Percentiles rank a stretch among this genome's conserved stretches.
Conservation (phyloP, 1,140 invertebrate genomes). For the Aphaenogaster floridana region DNA sequence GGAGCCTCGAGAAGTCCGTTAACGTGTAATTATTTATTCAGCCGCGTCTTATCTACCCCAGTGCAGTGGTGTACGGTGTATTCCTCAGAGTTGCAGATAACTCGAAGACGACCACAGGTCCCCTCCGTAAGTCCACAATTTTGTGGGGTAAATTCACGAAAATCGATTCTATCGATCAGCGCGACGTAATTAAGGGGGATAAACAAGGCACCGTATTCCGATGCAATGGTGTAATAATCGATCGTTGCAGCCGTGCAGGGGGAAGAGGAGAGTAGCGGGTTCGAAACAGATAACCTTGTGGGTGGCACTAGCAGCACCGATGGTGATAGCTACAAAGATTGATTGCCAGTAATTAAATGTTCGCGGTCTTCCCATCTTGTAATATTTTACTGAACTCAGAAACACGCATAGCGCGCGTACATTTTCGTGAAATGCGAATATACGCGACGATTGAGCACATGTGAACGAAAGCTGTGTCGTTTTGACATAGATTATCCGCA, state of each 20-base stretch:
- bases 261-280: conserved; percentile 50
- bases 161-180: conserved; percentile 73
- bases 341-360: conserved; percentile 68
- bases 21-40: conserved; percentile 53
- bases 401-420: conserved; percentile 2
- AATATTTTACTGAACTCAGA: conserved; percentile 20
- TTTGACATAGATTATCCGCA: background rate
- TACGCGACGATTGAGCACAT: background rate
- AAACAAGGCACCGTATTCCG: conserved; percentile 74
- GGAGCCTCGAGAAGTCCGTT: background rate
- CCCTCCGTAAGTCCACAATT: conserved; percentile 60
- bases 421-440: background rate
- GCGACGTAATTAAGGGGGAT: conserved; percentile 72
- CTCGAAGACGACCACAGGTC: background rate
- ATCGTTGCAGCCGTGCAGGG: conserved; percentile 55
- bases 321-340: conserved; percentile 67
- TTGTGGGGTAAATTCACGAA: conserved; percentile 65
- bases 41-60: background rate
- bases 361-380: conserved; percentile 54
- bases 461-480: background rate
- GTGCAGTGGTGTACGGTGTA: conserved; percentile 23
- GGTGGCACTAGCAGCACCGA: conserved; percentile 51
- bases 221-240: conserved; percentile 75
- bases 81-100: conserved; percentile 31
- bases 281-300: conserved; percentile 65